A percentile compares a stretch with the other conserved stretches of the same genome.
Conservation (phyloP, 2,113 vertebrate species). For the human (Homo sapiens) region GRCh38 chr1:58847501-58848000, state of each 20-base stretch:
- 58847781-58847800: background rate
- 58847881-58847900: background rate
- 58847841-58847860: background rate
- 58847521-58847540: background rate
- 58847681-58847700: fast-evolving
- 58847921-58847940: background rate
- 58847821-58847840: background rate
- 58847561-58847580: background rate
- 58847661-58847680: background rate
- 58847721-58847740: background rate
- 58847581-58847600: background rate
- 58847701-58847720: background rate
- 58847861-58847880: background rate
- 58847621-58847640: background rate
- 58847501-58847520: background rate
- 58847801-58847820: background rate
- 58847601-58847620: background rate
- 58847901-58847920: background rate
- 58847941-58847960: background rate
- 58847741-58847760: background rate
- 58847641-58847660: background rate
- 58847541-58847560: background rate
- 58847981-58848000: background rate
- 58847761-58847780: background rate
- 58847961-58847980: background rate